These are phyloP conservation scores for Liodrosophila aerea DNA, from an alignment of 2,888 invertebrate species.

Conservation along the genomic window DNA sequence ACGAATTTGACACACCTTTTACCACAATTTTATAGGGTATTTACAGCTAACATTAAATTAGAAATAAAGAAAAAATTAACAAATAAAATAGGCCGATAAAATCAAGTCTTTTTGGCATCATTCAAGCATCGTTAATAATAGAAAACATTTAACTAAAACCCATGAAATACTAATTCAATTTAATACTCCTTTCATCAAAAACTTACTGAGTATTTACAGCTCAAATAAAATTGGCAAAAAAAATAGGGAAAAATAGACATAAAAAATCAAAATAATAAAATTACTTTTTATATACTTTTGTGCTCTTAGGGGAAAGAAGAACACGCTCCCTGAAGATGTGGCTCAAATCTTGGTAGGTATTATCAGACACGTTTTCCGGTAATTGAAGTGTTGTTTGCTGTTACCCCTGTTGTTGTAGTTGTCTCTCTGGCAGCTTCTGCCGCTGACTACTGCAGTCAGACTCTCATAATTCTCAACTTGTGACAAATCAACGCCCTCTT, in stretches of 20 bases:
- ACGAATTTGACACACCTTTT: too few species aligned
- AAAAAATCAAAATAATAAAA: slow-evolving; percentile 70
- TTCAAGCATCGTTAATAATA: too few species aligned
- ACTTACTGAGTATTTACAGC: slow-evolving; percentile 16
- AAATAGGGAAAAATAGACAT: slow-evolving; percentile 15
- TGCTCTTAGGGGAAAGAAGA: background rate
- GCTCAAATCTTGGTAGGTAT: slow-evolving; percentile 59
- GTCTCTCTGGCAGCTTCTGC: slow-evolving; percentile 53
- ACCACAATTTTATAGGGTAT: too few species aligned
- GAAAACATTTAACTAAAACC: too few species aligned
- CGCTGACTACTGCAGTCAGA: slow-evolving; percentile 35
- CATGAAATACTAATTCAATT: background rate
- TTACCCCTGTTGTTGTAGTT: slow-evolving; percentile 27
- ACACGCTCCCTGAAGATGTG: slow-evolving; percentile 3
- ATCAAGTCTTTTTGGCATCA: too few species aligned
- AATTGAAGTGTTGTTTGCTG: slow-evolving; percentile 73
- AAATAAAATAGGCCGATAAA: too few species aligned
- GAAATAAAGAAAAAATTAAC: too few species aligned
- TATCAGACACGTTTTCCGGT: slow-evolving; percentile 79
- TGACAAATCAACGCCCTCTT: slow-evolving; percentile 77
- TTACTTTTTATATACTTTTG: slow-evolving; percentile 69
- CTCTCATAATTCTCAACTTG: slow-evolving; percentile 71
- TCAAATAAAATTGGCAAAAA: slow-evolving; percentile 27
- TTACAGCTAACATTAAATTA: too few species aligned
- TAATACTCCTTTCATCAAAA: background rate